Evolutionary conservation across 1,140 invertebrate genomes (phyloP).

Genomic region (Lordiphosa clarofinis): DNA sequence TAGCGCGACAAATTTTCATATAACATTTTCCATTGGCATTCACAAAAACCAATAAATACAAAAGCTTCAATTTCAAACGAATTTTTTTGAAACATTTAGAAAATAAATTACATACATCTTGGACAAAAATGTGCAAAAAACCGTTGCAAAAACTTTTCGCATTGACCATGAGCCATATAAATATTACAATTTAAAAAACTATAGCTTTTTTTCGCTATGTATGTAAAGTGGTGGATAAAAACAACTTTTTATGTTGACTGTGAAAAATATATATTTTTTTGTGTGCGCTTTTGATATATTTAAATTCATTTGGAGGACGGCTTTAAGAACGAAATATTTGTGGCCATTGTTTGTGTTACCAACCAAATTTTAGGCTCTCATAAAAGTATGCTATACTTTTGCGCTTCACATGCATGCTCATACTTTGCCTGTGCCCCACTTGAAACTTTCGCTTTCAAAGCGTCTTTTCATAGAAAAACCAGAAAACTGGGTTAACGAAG

Average conservation of each 20-base stretch:
- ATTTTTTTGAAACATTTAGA: slow-evolving; percentile 32
- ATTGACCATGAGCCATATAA: slow-evolving; percentile 54
- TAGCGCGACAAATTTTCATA: slow-evolving; percentile 6
- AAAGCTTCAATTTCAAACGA: slow-evolving; percentile 2
- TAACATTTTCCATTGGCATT: slow-evolving; percentile 12
- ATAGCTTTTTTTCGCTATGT: slow-evolving; percentile 10
- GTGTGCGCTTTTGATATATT: slow-evolving; percentile 16
- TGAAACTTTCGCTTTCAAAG: slow-evolving; percentile 66
- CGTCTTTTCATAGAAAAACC: slow-evolving; percentile 36
- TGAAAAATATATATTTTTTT: slow-evolving; percentile 47
- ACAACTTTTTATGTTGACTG: slow-evolving; percentile 52
- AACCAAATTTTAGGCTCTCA: slow-evolving; percentile 25
- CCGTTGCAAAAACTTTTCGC: slow-evolving; percentile 24
- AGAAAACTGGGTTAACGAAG: slow-evolving; percentile 69
- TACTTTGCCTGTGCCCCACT: slow-evolving; percentile 40
- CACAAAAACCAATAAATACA: slow-evolving; percentile 10
- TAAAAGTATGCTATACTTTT: slow-evolving; percentile 47
- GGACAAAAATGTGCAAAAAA: not conserved
- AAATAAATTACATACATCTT: slow-evolving; percentile 32
- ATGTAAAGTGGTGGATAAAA: slow-evolving; percentile 27
- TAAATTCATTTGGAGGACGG: slow-evolving; percentile 26
- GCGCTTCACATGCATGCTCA: slow-evolving; percentile 26
- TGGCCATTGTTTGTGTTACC: slow-evolving; percentile 31
- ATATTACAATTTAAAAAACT: slow-evolving; percentile 56
- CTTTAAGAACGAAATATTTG: slow-evolving; percentile 8